These are phyloP conservation scores for Acholoe squamosa DNA, from an alignment of 2,888 invertebrate species.

Conservation along the genomic window DNA sequence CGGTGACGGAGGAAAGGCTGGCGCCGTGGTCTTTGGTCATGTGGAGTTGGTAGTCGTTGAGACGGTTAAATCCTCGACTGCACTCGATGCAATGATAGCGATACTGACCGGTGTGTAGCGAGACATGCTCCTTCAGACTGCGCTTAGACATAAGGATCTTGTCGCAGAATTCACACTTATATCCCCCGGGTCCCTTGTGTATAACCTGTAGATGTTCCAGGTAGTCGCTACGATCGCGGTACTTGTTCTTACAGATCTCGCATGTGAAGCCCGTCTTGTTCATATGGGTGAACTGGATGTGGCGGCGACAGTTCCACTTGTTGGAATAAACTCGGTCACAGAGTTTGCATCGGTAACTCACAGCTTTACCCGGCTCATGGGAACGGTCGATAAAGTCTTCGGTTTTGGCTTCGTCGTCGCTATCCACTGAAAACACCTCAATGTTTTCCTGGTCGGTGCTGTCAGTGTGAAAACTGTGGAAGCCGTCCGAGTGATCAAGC, in stretches of 20 bases:
- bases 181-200: conserved; percentile 52
- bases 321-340: conserved; percentile 54
- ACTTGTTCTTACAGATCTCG: conserved; percentile 57
- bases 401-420: conserved; percentile 49
- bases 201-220: conserved; percentile 32
- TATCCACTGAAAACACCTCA: conserved; percentile 37
- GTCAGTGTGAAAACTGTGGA: conserved; percentile 29
- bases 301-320: conserved; percentile 61
- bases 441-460: conserved; percentile 59
- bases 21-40: conserved; percentile 55
- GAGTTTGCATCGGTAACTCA: conserved; percentile 52
- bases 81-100: conserved; percentile 57
- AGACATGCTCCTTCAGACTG: conserved; percentile 46
- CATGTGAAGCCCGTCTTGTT: conserved; percentile 53
- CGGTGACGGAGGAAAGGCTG: background rate
- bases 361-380: conserved; percentile 53
- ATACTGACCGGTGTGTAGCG: conserved; percentile 54
- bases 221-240: conserved; percentile 53
- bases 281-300: conserved; percentile 58
- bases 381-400: conserved; percentile 48
- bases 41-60: conserved; percentile 54
- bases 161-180: conserved; percentile 60
- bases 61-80: conserved; percentile 52
- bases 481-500: conserved; percentile 39
- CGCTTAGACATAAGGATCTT: conserved; percentile 62